Conservation (phyloP, 2,113 vertebrate species). For the Datnioides undecimradiatus region DNA sequence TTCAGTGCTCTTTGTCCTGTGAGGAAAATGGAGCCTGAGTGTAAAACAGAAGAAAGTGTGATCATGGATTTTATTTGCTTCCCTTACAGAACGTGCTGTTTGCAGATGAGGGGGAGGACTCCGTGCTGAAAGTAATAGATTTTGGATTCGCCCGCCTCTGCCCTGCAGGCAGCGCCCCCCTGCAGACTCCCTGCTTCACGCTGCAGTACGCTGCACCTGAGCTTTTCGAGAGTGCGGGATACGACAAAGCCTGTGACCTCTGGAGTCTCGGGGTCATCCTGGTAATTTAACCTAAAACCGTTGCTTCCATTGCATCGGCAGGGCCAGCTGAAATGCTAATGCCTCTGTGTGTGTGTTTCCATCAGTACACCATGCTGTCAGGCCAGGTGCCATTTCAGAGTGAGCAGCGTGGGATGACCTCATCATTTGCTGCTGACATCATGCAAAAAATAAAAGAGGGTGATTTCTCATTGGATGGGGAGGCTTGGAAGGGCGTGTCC, state of each 20-base stretch:
- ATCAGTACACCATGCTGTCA: conserved; percentile 94
- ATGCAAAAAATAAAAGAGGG: conserved; percentile 95
- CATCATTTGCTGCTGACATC: conserved; percentile 90
- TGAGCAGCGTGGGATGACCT: conserved; percentile 87
- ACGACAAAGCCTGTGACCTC: conserved; percentile 93
- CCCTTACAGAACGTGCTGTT: conserved; percentile 90
- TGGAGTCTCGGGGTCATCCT: conserved; percentile 95
- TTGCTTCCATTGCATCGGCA: background rate
- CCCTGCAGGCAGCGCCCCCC: conserved; percentile 89
- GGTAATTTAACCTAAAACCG: conserved; percentile 78
- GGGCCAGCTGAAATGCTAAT: conserved; percentile 24
- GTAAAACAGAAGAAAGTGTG: background rate
- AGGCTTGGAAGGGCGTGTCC: conserved; percentile 91
- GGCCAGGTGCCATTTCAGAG: conserved; percentile 94
- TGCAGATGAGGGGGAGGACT: conserved; percentile 87
- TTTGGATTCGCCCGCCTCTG: conserved; percentile 93
- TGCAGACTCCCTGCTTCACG: conserved; percentile 95
- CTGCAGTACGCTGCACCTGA: conserved; percentile 94
- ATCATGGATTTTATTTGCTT: conserved; percentile 1
- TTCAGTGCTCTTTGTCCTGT: background rate
- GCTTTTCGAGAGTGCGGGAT: conserved; percentile 90
- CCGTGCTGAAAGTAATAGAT: conserved; percentile 91
- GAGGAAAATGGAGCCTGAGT: background rate
- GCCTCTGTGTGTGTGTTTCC: conserved; percentile 28
- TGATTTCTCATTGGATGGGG: conserved; percentile 91